phyloP scores from a whole-genome alignment of 2,888 invertebrate species.

The Julus scandinavius region DNA sequence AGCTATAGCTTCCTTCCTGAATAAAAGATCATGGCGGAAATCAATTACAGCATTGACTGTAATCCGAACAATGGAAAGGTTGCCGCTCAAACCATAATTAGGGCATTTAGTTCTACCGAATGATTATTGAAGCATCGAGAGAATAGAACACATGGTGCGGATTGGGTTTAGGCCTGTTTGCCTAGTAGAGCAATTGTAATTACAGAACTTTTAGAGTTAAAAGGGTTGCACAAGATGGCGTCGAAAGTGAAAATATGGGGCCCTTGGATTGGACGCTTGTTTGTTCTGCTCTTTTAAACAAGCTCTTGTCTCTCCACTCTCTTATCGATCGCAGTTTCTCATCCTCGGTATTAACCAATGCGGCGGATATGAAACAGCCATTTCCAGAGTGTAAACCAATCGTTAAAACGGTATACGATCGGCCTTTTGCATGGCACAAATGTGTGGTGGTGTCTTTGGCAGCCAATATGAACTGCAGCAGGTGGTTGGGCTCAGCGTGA shows the following conservation, averaged over 20 bases:
- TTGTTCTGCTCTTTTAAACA: not conserved
- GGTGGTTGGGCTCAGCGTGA: not conserved
- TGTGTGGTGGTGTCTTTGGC: not conserved
- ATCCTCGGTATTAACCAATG: not conserved
- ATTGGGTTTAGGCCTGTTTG: not conserved
- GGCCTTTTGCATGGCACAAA: not conserved
- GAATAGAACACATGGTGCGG: not conserved
- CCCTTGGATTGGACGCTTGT: not conserved
- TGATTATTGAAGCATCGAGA: not conserved
- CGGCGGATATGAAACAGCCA: too few relatives aligned
- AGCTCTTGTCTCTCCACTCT: not conserved
- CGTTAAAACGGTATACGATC: too few relatives aligned
- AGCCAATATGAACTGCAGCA: not conserved
- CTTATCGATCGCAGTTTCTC: not conserved
- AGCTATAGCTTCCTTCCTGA: not conserved
- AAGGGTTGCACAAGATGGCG: not conserved
- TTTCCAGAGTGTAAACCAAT: too few relatives aligned
- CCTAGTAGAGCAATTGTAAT: not conserved
- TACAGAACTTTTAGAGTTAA: not conserved
- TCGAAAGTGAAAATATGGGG: not conserved
- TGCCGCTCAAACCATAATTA: not conserved
- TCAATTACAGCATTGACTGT: not conserved
- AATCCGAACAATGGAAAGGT: not conserved
- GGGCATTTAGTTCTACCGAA: not conserved
- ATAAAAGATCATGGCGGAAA: not conserved